Evolutionary conservation across 2,888 invertebrate species (phyloP).

Genomic region (Apotomis betuletana): DNA sequence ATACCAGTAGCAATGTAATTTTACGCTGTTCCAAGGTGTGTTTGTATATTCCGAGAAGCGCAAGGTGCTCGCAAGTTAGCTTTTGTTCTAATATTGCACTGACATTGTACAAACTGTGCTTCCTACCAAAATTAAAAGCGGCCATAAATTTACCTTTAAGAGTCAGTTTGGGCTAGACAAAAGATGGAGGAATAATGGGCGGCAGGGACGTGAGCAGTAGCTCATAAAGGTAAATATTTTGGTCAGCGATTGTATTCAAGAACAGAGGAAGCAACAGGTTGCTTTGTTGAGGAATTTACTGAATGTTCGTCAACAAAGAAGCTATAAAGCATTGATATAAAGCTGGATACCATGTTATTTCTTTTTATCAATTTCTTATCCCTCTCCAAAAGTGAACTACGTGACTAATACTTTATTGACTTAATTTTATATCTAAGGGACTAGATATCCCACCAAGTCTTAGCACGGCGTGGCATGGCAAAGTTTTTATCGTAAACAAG

Average conservation of each 20-base stretch:
- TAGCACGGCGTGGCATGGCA: no score
- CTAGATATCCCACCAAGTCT: no score
- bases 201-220: constrained; percentile 46
- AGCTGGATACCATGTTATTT: background rate
- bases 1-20: constrained; percentile 35
- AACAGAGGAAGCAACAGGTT: constrained; percentile 47
- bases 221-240: constrained; percentile 71
- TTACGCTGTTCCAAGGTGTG: constrained; percentile 13
- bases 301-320: constrained; percentile 29
- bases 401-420: no score
- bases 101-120: constrained; percentile 42
- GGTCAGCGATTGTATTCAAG: constrained; percentile 59
- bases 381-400: background rate
- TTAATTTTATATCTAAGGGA: no score
- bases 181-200: constrained; percentile 28
- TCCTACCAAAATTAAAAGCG: constrained; percentile 42
- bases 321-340: constrained; percentile 15
- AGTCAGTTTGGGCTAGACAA: constrained; percentile 41
- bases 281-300: constrained; percentile 38
- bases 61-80: constrained; percentile 25
- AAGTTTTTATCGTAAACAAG: no score
- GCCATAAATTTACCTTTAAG: constrained; percentile 50
- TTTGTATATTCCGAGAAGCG: constrained; percentile 26
- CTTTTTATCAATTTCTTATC: background rate
- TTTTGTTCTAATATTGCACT: constrained; percentile 33